Percentiles rank a stretch among this genome's conserved stretches.
These are phyloP conservation scores for Leptinotarsa haldemani DNA, from an alignment of 2,888 invertebrate genomes.

Conservation along the genomic window DNA sequence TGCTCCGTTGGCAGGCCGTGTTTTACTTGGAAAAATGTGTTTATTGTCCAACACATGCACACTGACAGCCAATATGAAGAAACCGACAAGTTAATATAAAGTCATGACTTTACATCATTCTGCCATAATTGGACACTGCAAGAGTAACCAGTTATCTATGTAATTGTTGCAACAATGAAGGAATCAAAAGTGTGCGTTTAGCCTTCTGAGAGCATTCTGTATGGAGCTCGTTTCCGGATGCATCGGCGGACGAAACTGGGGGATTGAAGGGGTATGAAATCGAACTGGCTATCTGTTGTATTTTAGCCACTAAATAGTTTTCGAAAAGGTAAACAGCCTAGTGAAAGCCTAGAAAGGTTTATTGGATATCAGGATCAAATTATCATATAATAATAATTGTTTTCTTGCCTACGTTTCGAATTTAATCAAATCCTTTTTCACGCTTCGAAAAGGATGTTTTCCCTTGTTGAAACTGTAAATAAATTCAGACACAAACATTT, in stretches of 20 bases:
- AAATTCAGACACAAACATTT: no score
- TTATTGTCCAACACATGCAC: conserved; percentile 6
- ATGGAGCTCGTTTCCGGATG: conserved; percentile 25
- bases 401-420: no score
- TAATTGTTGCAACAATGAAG: conserved; percentile 20
- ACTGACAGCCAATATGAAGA: conserved; percentile 2
- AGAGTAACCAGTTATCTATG: conserved; percentile 24
- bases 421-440: no score
- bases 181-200: conserved; percentile 26
- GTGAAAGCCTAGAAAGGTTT: no score
- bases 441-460: no score
- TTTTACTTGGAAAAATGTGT: conserved; percentile 15
- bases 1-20: conserved; percentile 6
- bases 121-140: conserved; percentile 21
- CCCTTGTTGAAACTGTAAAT: no score
- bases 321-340: no score
- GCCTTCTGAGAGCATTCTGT: conserved; percentile 28
- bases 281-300: neutral
- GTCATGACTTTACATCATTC: conserved; percentile 28
- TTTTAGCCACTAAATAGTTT: neutral
- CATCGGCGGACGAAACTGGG: neutral
- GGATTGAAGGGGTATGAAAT: neutral
- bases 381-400: no score
- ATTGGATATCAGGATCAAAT: no score
- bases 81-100: conserved; percentile 23